Evolutionary conservation across 2,113 vertebrate species (phyloP).

Genomic region (Dendropsophus ebraccatus): DNA sequence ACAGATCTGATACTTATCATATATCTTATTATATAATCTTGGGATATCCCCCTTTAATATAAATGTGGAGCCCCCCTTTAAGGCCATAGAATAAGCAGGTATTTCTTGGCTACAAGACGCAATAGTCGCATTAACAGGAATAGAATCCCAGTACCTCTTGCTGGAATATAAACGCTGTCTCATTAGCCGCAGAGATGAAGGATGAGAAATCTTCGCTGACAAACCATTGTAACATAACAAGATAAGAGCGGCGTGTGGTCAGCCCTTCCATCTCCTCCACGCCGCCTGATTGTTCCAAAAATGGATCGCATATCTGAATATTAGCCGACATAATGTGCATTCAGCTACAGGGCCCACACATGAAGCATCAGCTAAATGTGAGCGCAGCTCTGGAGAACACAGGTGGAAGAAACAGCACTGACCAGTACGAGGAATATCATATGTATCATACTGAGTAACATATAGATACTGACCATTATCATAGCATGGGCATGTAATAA

Average conservation of each 20-base stretch:
- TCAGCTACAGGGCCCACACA: background rate
- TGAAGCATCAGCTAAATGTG: no score
- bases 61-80: background rate
- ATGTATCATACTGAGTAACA: no score
- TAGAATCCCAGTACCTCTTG: background rate
- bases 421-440: no score
- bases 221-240: constrained; percentile 37
- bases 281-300: background rate
- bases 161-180: constrained; percentile 14
- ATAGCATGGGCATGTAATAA: no score
- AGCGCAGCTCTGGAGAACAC: no score
- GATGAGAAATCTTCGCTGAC: constrained; percentile 30
- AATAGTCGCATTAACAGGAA: background rate
- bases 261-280: background rate
- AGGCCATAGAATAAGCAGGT: no score
- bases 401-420: no score
- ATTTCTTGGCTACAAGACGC: background rate
- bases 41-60: no score
- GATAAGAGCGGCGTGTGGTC: constrained; percentile 23
- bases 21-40: no score
- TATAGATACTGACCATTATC: no score
- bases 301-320: background rate
- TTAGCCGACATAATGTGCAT: background rate
- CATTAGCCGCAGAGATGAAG: constrained; percentile 27
- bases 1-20: no score